Evolutionary conservation across 2,888 invertebrate genomes (phyloP).

Genomic region (Lysandra coridon): DNA sequence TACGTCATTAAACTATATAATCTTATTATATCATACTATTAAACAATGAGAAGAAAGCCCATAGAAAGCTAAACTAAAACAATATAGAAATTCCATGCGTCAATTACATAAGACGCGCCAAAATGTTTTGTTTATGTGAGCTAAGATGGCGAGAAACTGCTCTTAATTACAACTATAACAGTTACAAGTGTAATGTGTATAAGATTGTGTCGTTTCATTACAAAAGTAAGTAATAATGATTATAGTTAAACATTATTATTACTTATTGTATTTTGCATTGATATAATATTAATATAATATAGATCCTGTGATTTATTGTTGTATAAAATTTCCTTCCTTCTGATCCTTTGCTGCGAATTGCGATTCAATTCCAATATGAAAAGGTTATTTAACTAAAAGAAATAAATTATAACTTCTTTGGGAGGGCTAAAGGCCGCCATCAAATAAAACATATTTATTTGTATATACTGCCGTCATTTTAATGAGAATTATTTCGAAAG

Average conservation of each 20-base stretch:
- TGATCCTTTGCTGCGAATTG: too few species aligned
- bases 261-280: too few species aligned
- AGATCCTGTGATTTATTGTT: too few species aligned
- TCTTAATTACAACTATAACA: background rate
- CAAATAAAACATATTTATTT: too few species aligned
- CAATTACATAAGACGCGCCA: conserved; percentile 41
- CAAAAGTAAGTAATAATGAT: background rate
- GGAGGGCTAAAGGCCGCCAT: background rate
- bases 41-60: conserved; percentile 64
- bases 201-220: background rate
- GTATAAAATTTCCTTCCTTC: too few species aligned
- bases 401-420: background rate
- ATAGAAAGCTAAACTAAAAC: conserved; percentile 62
- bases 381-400: background rate
- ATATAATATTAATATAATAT: too few species aligned
- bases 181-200: background rate
- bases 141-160: background rate
- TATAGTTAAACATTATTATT: background rate
- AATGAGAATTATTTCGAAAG: too few species aligned
- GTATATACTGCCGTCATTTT: too few species aligned
- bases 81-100: conserved; percentile 57
- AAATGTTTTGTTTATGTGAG: conserved; percentile 40
- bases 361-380: too few species aligned
- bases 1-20: conserved; percentile 11
- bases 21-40: background rate